Percentiles rank a stretch among this genome's conserved stretches.
phyloP scores from a whole-genome alignment of 2,888 invertebrate genomes.

The Branchipolynoe longqiensis region DNA sequence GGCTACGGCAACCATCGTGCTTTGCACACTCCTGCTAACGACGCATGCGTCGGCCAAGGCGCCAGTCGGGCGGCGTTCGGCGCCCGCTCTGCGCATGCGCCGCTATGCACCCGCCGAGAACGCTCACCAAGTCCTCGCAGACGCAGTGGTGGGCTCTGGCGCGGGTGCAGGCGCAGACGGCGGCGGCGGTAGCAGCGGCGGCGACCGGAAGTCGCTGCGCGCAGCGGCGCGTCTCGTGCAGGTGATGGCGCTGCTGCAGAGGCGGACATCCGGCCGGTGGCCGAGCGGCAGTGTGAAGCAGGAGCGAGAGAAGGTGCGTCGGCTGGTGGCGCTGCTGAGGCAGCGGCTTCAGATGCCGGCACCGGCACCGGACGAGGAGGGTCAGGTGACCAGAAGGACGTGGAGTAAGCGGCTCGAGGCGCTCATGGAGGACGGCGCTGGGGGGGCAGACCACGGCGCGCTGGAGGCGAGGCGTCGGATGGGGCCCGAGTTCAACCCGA shows the following conservation, averaged over 20 bases:
- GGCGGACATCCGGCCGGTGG: not conserved
- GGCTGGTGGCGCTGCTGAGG: not conserved
- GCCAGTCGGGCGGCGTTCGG: conserved; percentile 16
- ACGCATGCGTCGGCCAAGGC: conserved; percentile 48
- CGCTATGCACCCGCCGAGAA: not conserved
- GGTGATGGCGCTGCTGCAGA: not conserved
- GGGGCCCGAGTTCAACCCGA: conserved; percentile 59
- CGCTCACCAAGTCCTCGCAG: not conserved
- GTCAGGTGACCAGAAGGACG: not conserved
- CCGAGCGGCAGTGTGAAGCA: not conserved
- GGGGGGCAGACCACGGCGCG: not conserved
- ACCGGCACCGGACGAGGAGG: not conserved
- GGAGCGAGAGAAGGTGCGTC: not conserved
- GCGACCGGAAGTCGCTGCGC: not conserved
- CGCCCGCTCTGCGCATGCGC: not conserved
- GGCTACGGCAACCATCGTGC: conserved; percentile 22
- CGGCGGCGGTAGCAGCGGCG: not conserved
- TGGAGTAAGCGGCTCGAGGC: conserved; percentile 43
- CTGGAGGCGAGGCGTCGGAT: conserved; percentile 44
- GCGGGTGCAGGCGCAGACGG: not conserved
- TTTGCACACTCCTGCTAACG: conserved; percentile 32
- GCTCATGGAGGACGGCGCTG: not conserved
- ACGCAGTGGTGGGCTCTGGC: not conserved
- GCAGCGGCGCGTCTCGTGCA: not conserved
- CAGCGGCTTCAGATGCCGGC: not conserved